Base-by-base conservation (phyloP, 2,888 invertebrate genomes). In the Lasiommata megera region DNA sequence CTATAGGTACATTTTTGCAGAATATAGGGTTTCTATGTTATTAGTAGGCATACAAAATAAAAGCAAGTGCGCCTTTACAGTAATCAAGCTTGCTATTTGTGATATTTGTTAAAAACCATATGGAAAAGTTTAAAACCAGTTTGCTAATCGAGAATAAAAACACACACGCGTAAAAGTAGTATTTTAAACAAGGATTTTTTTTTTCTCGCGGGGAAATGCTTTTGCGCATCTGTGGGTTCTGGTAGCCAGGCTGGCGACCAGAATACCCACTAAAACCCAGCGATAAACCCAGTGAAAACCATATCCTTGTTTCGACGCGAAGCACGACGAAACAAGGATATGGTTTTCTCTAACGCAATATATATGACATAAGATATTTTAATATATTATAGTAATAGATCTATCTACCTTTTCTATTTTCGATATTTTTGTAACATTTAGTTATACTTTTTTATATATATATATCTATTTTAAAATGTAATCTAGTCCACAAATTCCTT, bases 381-480 rank as follows among this genome's bases (percentile, higher is more conserved):
- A 16, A 31, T 16, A 44, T n/a, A 16, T 50, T 11, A 38, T 51
- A 51, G 40, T 29, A 18, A 12, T 29, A 51, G 36, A 37, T 37
- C 18, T 47, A 37, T 37, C 18, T 47, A 48, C 36, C 6, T 52
- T 53, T 53, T 53, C 53, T 53, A 53, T 23, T 16, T 44, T 44
- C 53, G 11, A 53, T 53, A 53, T 53, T 53, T 53, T 53, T 53
- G 44, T 44, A 53, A 40, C 6, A 16, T 53, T 53, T 53, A 36
- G 34, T 31, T 52, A 41, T 43, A 41, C 12, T 18, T 41, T 43
- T 41, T 52, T 31, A 43, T 31, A 53, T 23, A n/a, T 36, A 44
- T 41, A 41, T 52, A 41, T 40, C 52, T 52, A 52, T 18, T 52
- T 31, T 16, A 41, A 40, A 16, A 8, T 6, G 17, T 34, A 31